A percentile compares a stretch with the other conserved stretches of the same genome.
Evolutionary conservation across 2,113 vertebrate species (phyloP).

Genomic region (Caloenas nicobarica): DNA sequence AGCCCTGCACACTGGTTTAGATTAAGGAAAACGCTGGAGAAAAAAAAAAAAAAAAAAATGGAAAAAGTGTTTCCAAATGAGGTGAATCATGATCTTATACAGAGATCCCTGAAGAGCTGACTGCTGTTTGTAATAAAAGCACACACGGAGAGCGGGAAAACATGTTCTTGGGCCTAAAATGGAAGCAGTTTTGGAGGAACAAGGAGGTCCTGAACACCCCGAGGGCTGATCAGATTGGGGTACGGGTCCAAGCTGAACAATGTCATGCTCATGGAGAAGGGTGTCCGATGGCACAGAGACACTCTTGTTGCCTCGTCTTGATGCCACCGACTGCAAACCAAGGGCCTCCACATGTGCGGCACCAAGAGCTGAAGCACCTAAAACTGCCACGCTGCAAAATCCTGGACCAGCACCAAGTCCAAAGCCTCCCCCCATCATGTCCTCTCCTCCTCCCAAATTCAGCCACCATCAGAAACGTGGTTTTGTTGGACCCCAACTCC

Average conservation of each 20-base stretch:
- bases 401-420: not conserved
- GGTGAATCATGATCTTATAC: conserved; percentile 60
- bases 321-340: not conserved
- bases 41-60: conserved; percentile 9
- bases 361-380: not conserved
- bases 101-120: conserved; percentile 59
- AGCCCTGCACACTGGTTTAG: conserved; percentile 15
- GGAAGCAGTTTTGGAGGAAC: not conserved
- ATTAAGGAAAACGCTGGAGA: conserved; percentile 29
- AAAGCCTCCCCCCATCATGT: accelerated
- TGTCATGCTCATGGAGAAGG: not conserved
- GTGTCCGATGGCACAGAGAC: no score
- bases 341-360: not conserved
- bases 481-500: not conserved
- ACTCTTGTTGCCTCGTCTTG: accelerated
- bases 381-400: not conserved
- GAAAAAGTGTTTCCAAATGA: conserved; percentile 45
- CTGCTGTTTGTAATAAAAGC: conserved; percentile 64
- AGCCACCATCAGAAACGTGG: accelerated
- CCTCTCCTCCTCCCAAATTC: not conserved
- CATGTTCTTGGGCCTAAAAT: not conserved
- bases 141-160: not conserved
- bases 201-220: not conserved
- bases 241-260: not conserved
- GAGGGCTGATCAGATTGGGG: accelerated